Evolutionary conservation across 2,888 invertebrate genomes (phyloP).

Genomic region (Gisinianus flammeolus): DNA sequence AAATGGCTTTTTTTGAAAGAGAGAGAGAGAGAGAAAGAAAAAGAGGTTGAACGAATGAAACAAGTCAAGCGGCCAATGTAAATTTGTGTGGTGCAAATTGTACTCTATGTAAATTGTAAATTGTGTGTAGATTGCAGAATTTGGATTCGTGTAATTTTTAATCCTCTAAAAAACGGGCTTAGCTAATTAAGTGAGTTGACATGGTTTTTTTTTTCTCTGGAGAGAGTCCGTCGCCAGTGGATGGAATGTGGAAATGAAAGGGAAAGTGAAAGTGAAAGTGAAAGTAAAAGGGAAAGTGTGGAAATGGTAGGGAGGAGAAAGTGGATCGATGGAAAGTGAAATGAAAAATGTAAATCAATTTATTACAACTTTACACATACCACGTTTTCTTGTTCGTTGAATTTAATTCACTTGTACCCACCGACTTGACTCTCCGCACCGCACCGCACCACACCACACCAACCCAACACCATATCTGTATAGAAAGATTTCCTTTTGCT

Average conservation of each 20-base stretch:
- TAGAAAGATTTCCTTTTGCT: too few relatives aligned
- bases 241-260: too few relatives aligned
- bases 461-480: background rate
- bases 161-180: too few relatives aligned
- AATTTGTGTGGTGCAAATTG: background rate
- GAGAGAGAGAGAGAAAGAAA: too few relatives aligned
- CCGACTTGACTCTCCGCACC: background rate
- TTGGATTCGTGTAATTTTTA: too few relatives aligned
- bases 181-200: background rate
- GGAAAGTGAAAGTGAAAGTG: background rate
- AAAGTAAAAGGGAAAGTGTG: background rate
- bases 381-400: background rate
- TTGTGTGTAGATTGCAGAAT: background rate
- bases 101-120: background rate
- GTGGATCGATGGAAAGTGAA: slow-evolving; percentile 6
- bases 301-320: background rate
- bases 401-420: slow-evolving; percentile 29
- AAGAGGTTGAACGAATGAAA: too few relatives aligned
- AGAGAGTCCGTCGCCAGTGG: too few relatives aligned
- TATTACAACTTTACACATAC: slow-evolving; percentile 25
- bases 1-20: too few relatives aligned
- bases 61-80: too few relatives aligned
- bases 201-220: too few relatives aligned
- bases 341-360: slow-evolving; percentile 33
- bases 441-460: background rate